These are phyloP conservation scores for Psittacula echo DNA, from an alignment of 2,797 vertebrate genomes.

Conservation along the genomic window DNA sequence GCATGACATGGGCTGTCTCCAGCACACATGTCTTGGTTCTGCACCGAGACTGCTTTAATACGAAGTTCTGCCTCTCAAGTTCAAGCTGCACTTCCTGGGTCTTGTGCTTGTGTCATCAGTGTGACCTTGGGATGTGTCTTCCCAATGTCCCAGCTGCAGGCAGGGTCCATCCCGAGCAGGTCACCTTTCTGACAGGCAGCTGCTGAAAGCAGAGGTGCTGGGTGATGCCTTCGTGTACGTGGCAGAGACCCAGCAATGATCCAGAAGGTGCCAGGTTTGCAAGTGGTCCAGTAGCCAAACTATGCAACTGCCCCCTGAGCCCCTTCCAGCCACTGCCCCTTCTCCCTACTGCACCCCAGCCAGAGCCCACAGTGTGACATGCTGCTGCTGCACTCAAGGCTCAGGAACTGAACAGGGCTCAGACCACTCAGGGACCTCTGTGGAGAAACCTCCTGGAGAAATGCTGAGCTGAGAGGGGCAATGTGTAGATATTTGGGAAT, in stretches of 20 bases:
- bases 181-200: background rate
- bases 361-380: rapidly evolving
- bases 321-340: background rate
- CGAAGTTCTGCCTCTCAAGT: background rate
- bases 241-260: background rate
- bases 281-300: background rate
- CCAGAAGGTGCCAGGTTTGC: background rate
- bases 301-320: rapidly evolving
- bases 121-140: rapidly evolving
- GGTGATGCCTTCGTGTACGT: rapidly evolving
- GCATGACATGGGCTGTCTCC: rapidly evolving
- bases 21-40: rapidly evolving
- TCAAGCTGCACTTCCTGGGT: background rate
- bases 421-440: background rate
- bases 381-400: background rate
- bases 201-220: background rate
- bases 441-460: background rate
- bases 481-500: background rate
- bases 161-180: background rate
- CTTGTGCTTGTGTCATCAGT: background rate
- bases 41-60: background rate
- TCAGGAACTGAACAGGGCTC: background rate
- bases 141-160: rapidly evolving
- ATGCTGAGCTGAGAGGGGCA: rapidly evolving
- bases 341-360: background rate